These are phyloP conservation scores for Pseudomugil gertrudae DNA, from an alignment of 2,797 vertebrate species.

Conservation along the genomic window DNA sequence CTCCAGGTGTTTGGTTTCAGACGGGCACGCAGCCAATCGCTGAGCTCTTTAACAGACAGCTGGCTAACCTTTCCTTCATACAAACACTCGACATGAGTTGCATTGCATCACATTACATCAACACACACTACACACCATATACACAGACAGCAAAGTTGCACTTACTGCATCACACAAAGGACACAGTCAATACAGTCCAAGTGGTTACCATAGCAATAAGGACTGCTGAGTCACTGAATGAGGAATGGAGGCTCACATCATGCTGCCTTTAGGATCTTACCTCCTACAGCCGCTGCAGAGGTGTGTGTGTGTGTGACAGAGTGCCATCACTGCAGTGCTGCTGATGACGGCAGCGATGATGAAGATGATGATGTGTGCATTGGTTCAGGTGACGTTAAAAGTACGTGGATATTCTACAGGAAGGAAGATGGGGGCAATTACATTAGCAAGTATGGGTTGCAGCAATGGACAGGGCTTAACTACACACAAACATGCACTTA, in stretches of 20 bases:
- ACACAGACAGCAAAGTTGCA: constrained; percentile 1
- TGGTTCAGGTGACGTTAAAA: neutral
- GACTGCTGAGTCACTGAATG: constrained; percentile 39
- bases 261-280: neutral
- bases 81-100: constrained; percentile 4
- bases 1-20: constrained; percentile 5
- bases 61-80: constrained; percentile 32
- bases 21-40: constrained; percentile 4
- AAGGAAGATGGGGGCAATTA: neutral
- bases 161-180: neutral
- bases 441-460: too few species aligned
- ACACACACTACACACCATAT: constrained; percentile 12
- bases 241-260: constrained; percentile 4
- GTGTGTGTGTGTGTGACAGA: neutral
- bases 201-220: constrained; percentile 58
- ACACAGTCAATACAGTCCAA: neutral
- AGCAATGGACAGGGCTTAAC: too few species aligned
- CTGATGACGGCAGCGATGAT: neutral
- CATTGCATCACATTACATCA: constrained; percentile 49
- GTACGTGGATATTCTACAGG: neutral
- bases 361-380: neutral
- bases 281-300: constrained; percentile 9
- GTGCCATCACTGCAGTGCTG: neutral
- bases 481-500: too few species aligned
- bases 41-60: constrained; percentile 25